Evolutionary conservation across 2,113 vertebrate genomes (phyloP).

Genomic region (Mystacornis crossleyi): DNA sequence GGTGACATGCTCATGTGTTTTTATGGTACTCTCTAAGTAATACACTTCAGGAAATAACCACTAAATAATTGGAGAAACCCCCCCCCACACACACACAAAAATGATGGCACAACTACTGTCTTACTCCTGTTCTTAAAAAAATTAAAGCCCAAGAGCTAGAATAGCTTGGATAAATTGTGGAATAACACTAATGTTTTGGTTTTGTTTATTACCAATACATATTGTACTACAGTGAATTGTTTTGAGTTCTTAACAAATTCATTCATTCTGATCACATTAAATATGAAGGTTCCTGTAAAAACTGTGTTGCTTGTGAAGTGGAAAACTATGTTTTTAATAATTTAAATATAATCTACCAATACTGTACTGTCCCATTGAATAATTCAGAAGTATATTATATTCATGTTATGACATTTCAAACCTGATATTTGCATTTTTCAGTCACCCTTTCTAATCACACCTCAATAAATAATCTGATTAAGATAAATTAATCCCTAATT

Average conservation of each 20-base stretch:
- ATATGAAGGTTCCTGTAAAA: slow-evolving; percentile 37
- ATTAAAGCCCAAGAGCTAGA: neutral
- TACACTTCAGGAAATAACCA: neutral
- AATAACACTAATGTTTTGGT: neutral
- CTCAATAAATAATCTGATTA: slow-evolving; percentile 39
- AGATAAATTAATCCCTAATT: slow-evolving; percentile 37
- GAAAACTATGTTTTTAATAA: slow-evolving; percentile 30
- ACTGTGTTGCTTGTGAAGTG: neutral
- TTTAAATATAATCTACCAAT: slow-evolving; percentile 2
- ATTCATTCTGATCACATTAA: neutral
- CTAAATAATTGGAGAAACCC: neutral
- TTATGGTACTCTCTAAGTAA: neutral
- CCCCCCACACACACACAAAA: neutral
- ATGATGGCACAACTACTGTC: neutral
- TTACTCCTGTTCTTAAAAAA: neutral
- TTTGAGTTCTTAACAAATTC: neutral
- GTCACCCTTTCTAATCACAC: slow-evolving; percentile 12
- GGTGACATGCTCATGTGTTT: neutral
- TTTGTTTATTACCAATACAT: neutral
- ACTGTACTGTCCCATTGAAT: neutral
- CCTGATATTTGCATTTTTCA: slow-evolving; percentile 41
- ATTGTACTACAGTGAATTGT: neutral
- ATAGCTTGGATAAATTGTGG: neutral
- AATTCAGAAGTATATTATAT: neutral
- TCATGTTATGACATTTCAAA: slow-evolving; percentile 34